Percentiles rank a stretch among this genome's conserved stretches.
Evolutionary conservation across 1,140 invertebrate species (phyloP).

Genomic region (Tetramorium simillimum): DNA sequence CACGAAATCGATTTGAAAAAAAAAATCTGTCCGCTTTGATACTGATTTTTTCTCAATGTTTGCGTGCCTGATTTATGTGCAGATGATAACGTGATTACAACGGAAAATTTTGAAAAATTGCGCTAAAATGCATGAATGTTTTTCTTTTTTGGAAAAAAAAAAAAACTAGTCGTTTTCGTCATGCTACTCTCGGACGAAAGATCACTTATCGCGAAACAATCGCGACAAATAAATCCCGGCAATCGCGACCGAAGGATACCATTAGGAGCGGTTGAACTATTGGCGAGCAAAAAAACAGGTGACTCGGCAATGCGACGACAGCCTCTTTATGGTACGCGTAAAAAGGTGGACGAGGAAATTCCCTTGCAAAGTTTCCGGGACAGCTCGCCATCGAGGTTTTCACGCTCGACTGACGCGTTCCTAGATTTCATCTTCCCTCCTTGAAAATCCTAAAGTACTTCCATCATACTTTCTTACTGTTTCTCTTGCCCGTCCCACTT

Average conservation of each 20-base stretch:
- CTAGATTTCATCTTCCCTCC: constrained; percentile 51
- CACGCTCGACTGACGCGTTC: constrained; percentile 47
- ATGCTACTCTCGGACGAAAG: too few species aligned
- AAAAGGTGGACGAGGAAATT: constrained; percentile 15
- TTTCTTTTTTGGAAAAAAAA: too few species aligned
- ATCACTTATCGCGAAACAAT: neutral
- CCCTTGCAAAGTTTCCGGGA: neutral
- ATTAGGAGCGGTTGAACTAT: neutral
- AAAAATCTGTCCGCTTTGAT: neutral
- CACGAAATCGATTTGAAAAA: neutral
- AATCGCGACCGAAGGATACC: constrained; percentile 9
- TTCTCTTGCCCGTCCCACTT: neutral
- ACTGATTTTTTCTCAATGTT: constrained; percentile 3
- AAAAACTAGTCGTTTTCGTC: neutral
- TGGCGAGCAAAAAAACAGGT: neutral
- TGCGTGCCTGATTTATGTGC: neutral
- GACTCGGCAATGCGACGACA: constrained; percentile 26
- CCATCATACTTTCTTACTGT: constrained; percentile 54
- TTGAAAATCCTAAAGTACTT: constrained; percentile 53
- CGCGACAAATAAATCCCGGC: constrained; percentile 11
- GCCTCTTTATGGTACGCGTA: neutral
- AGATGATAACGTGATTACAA: neutral
- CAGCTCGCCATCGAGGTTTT: constrained; percentile 33
- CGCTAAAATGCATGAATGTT: neutral
- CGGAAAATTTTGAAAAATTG: neutral